Evolutionary conservation across 2,113 vertebrate species (phyloP).

Genomic region (Oncorhynchus clarkii): DNA sequence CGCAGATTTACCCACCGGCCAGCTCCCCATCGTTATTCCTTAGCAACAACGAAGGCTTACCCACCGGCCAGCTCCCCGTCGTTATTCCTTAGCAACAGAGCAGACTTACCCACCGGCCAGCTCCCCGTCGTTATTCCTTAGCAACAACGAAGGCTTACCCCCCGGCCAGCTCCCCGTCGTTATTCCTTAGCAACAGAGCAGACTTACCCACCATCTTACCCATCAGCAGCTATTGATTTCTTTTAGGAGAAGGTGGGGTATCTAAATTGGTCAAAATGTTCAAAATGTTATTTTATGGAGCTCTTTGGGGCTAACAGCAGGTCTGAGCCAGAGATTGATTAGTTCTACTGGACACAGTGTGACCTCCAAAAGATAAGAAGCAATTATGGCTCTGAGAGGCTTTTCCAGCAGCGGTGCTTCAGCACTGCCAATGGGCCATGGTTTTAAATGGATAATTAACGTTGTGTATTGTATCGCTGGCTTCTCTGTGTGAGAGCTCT

Average conservation of each 20-base stretch:
- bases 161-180: too few relatives aligned
- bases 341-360: constrained; percentile 38
- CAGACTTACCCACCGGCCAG: too few relatives aligned
- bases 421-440: constrained; percentile 21
- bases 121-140: too few relatives aligned
- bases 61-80: too few relatives aligned
- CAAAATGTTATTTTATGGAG: constrained; percentile 59
- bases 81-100: too few relatives aligned
- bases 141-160: too few relatives aligned
- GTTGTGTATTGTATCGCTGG: constrained; percentile 34
- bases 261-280: constrained; percentile 61
- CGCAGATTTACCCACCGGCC: too few relatives aligned
- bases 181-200: too few relatives aligned
- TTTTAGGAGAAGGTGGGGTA: constrained; percentile 33
- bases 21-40: too few relatives aligned
- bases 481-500: constrained; percentile 33
- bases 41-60: too few relatives aligned
- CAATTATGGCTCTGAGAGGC: constrained; percentile 34
- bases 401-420: constrained; percentile 28
- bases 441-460: constrained; percentile 40
- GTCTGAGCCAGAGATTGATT: constrained; percentile 39
- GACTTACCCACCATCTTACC: constrained; percentile 2
- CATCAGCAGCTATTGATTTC: constrained; percentile 66
- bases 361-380: constrained; percentile 51
- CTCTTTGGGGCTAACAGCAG: constrained; percentile 52